Conservation (phyloP, 2,888 invertebrate genomes). For the Pseudococcus longispinus region DNA sequence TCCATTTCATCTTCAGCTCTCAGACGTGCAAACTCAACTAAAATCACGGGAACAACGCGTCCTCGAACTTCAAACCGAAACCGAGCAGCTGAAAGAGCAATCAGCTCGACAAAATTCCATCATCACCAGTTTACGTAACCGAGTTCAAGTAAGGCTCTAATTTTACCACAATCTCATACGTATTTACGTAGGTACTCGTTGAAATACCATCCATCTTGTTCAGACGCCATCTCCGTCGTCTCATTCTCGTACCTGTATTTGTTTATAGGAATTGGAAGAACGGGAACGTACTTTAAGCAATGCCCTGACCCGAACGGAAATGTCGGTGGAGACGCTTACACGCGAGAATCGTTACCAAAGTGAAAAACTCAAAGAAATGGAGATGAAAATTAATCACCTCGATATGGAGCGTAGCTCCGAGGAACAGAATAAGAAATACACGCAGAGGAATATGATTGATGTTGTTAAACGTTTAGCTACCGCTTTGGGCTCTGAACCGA, state of each 20-base stretch:
- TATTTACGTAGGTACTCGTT: background rate
- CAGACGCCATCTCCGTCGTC: background rate
- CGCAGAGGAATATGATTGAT: slow-evolving; percentile 73
- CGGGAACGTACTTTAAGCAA: slow-evolving; percentile 75
- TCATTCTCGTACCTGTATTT: background rate
- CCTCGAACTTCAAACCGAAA: slow-evolving; percentile 79
- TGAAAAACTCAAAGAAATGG: slow-evolving; percentile 78
- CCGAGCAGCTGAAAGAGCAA: slow-evolving; percentile 80
- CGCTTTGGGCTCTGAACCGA: slow-evolving; percentile 71
- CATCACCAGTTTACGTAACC: slow-evolving; percentile 79
- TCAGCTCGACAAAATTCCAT: slow-evolving; percentile 82
- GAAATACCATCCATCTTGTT: background rate
- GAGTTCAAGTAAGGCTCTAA: slow-evolving; percentile 66
- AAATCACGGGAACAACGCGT: slow-evolving; percentile 75
- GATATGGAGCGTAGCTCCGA: slow-evolving; percentile 77
- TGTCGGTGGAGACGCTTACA: slow-evolving; percentile 76
- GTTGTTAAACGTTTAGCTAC: slow-evolving; percentile 75
- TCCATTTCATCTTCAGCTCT: slow-evolving; percentile 66
- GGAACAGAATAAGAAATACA: slow-evolving; percentile 77
- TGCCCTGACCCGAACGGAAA: slow-evolving; percentile 71
- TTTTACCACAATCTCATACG: background rate
- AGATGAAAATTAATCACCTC: slow-evolving; percentile 75
- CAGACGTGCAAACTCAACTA: slow-evolving; percentile 75
- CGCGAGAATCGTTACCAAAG: slow-evolving; percentile 77
- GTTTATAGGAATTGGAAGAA: slow-evolving; percentile 75